These are phyloP conservation scores for Antigone vipio DNA, from an alignment of 2,113 vertebrate species.

Conservation along the genomic window DNA sequence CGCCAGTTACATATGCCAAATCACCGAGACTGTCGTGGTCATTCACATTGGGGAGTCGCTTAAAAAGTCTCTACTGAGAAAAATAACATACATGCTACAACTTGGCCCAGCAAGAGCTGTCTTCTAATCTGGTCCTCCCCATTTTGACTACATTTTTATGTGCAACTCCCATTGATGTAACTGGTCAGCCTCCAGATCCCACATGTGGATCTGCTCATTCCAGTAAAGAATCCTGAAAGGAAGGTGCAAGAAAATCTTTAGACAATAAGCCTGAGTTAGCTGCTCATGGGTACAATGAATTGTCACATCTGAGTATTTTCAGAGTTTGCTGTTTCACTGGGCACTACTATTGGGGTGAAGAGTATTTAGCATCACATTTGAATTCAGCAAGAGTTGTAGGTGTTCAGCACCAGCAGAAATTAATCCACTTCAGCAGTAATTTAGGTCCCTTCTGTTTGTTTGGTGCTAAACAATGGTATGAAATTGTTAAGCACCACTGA, in stretches of 20 bases:
- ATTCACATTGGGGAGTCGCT: not conserved
- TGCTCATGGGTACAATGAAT: not conserved
- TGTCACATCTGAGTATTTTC: not conserved
- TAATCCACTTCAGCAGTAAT: constrained; percentile 43
- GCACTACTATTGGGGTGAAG: not conserved
- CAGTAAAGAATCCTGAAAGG: not conserved
- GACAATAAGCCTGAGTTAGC: not conserved
- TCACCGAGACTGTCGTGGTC: not conserved
- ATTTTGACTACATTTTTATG: not conserved
- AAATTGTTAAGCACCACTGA: constrained; percentile 39
- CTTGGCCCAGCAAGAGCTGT: not conserved
- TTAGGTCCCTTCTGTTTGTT: constrained; percentile 46
- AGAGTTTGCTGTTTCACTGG: not conserved
- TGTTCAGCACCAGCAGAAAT: not conserved
- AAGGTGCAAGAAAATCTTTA: not conserved
- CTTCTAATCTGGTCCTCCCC: not conserved
- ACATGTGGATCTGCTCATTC: not conserved
- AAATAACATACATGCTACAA: not conserved
- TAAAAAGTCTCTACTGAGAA: not conserved
- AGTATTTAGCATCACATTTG: not conserved
- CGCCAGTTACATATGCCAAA: not conserved
- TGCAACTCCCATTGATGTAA: not conserved
- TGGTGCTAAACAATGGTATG: constrained; percentile 28
- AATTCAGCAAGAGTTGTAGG: constrained; percentile 1
- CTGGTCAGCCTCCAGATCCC: not conserved